Evolutionary conservation across 2,113 vertebrate species (phyloP), one percentile per base, ranked within the genome.

Genomic region (Astur gentilis): DNA sequence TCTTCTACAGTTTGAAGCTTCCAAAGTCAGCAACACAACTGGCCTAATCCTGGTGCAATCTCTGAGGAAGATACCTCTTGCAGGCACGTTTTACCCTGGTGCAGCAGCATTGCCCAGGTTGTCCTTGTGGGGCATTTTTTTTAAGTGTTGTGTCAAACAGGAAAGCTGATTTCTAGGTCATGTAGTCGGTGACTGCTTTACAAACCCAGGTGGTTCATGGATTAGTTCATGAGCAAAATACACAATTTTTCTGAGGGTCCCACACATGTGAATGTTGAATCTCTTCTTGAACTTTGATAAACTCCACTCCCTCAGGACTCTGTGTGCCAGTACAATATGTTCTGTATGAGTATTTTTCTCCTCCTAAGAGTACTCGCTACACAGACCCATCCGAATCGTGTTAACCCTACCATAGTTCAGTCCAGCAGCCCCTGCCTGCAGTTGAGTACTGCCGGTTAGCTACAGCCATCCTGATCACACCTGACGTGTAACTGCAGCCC

Each of bases 31-130:
- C 52, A n/a, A 34, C 17, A 26, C 36, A 32, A 15, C 44, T 55
- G 32, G 17, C 16, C 15, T 62, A 7, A 32, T 71, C 55, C 62
- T 5, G 22, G 45, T 49, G 6, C 50, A 44, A 2, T 50, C n/a
- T 80, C 31, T 47, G 40, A 77, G 40, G 62, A 76, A 40, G 34
- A 1, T 16, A 1, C 5, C 22, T 54, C 22, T 45, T 1, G 0
- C 25, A 17, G 50, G 36, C 22, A 10, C 0, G 0, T 65, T 60
- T 55, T 55, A 23, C 25, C 15, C 18, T 47, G 50, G 26, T 14
- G 20, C 38, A 27, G 52, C 79, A 64, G 38, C 11, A 0, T 13
- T n/a, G 17, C 36, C 62, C 58, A 52, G 17, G 25, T 15, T 80
- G 14, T 13, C 29, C 22, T 64, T 94, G 65, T 11, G 1, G 54